Evolutionary conservation across 2,888 invertebrate species (phyloP).

Genomic region (Villa cingulata): DNA sequence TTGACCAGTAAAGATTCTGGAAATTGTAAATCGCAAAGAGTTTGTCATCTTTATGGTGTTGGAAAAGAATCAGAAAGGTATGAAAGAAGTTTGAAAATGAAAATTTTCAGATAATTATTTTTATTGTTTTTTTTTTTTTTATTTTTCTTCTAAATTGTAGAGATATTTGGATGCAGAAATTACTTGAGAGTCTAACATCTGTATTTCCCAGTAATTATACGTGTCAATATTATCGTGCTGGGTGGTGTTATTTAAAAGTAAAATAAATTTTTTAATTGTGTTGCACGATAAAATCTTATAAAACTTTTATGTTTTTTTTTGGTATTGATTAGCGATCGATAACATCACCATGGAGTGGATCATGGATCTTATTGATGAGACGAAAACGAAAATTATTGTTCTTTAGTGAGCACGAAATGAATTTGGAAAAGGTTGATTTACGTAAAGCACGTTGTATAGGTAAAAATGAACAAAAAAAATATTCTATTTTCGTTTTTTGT

Average conservation of each 20-base stretch:
- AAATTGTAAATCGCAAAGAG: conserved; percentile 29
- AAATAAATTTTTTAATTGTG: background rate
- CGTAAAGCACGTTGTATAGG: conserved; percentile 68
- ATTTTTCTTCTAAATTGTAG: conserved; percentile 35
- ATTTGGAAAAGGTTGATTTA: conserved; percentile 54
- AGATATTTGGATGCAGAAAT: conserved; percentile 62
- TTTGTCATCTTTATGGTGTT: conserved; percentile 35
- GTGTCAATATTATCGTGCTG: conserved; percentile 57
- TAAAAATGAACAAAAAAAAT: conserved; percentile 25
- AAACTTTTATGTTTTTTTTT: conserved; percentile 4
- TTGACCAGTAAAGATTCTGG: conserved; percentile 29
- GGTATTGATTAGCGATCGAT: conserved; percentile 48
- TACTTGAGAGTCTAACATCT: conserved; percentile 57
- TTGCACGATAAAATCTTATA: background rate
- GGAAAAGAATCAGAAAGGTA: conserved; percentile 32
- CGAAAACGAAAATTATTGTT: conserved; percentile 42
- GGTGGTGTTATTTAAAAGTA: conserved; percentile 70
- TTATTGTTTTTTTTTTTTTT: background rate
- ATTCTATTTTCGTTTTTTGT: no score
- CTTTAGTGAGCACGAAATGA: conserved; percentile 30
- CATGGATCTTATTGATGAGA: conserved; percentile 63
- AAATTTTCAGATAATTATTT: background rate
- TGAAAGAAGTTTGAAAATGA: background rate
- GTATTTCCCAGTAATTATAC: conserved; percentile 54
- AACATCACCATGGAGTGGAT: conserved; percentile 61